phyloP scores from a whole-genome alignment of 2,888 invertebrate genomes.

The Nomada fabriciana region DNA sequence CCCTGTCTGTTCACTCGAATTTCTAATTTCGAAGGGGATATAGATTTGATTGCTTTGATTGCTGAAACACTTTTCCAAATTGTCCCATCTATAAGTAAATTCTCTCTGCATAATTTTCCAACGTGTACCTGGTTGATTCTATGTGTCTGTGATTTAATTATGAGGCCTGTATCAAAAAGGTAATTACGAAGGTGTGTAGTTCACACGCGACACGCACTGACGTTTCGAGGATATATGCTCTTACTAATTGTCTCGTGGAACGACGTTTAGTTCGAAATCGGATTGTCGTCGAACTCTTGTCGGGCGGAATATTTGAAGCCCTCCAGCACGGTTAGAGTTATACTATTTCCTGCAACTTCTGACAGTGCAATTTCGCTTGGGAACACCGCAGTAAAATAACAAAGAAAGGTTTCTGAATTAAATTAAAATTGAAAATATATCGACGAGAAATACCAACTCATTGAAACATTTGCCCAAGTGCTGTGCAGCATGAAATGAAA shows the following conservation, averaged over 20 bases:
- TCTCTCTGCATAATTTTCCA: no score
- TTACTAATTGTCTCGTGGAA: background rate
- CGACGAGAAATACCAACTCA: background rate
- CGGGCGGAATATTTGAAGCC: conserved; percentile 10
- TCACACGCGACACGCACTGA: conserved; percentile 2
- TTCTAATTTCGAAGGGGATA: no score
- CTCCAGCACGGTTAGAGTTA: background rate
- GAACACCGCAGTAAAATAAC: background rate
- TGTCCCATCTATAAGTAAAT: no score
- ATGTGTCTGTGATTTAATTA: no score
- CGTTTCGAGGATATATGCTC: conserved; percentile 15
- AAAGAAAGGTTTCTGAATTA: no score
- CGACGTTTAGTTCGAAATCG: conserved; percentile 4
- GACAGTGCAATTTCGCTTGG: background rate
- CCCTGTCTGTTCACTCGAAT: no score
- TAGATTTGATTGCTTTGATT: no score
- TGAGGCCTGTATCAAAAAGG: no score
- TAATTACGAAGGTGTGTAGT: no score
- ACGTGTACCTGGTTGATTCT: no score
- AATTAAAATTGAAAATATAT: background rate
- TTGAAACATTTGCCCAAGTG: background rate
- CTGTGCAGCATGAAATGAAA: background rate
- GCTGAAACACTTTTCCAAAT: no score
- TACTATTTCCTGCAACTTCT: background rate
- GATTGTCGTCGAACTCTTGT: conserved; percentile 18